These are phyloP conservation scores for Etheostoma perlongum DNA, from an alignment of 2,797 vertebrate genomes.

Conservation along the genomic window DNA sequence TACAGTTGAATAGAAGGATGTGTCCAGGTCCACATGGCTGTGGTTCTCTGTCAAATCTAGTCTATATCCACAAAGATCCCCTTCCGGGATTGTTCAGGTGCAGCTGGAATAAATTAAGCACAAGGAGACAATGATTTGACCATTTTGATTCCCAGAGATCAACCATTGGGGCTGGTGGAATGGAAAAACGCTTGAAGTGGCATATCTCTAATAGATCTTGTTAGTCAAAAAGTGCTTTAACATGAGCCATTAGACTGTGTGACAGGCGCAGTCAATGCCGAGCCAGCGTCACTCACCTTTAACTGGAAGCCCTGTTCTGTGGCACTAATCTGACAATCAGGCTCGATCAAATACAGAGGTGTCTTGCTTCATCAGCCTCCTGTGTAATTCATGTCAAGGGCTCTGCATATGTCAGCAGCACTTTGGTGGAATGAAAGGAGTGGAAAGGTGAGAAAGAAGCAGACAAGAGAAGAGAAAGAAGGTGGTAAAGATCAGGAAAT, in stretches of 20 bases:
- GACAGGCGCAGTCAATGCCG: slow-evolving; percentile 70
- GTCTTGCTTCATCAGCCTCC: slow-evolving; percentile 65
- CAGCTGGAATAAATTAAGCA: slow-evolving; percentile 45
- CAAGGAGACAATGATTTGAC: slow-evolving; percentile 55
- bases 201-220: slow-evolving; percentile 69
- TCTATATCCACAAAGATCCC: too few species aligned
- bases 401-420: slow-evolving; percentile 27
- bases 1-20: not conserved
- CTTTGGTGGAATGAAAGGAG: slow-evolving; percentile 14
- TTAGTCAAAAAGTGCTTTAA: slow-evolving; percentile 68
- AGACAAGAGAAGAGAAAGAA: not conserved
- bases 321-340: slow-evolving; percentile 67
- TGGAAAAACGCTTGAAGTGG: slow-evolving; percentile 42
- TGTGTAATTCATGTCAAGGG: slow-evolving; percentile 49
- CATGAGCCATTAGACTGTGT: slow-evolving; percentile 70
- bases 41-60: not conserved
- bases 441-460: slow-evolving; percentile 1
- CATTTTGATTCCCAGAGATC: slow-evolving; percentile 47
- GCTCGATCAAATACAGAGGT: slow-evolving; percentile 58
- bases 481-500: slow-evolving; percentile 54
- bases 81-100: too few species aligned
- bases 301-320: slow-evolving; percentile 59
- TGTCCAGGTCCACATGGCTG: not conserved
- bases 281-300: slow-evolving; percentile 66
- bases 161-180: slow-evolving; percentile 30